These are phyloP conservation scores for Dolichoris vasculosae DNA, from an alignment of 1,140 invertebrate genomes.

Conservation along the genomic window DNA sequence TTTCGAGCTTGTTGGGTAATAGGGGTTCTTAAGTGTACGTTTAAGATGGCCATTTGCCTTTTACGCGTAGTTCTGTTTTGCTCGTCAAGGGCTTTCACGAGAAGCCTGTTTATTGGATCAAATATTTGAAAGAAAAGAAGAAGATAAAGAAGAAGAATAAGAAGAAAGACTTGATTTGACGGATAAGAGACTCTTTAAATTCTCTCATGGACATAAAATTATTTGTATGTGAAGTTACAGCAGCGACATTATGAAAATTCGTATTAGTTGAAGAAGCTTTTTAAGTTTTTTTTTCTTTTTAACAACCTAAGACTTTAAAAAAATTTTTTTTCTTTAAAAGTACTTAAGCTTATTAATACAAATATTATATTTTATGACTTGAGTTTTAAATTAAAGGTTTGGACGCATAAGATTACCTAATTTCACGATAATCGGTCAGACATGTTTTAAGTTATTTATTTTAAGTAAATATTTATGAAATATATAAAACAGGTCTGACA, in stretches of 20 bases:
- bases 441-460: too few relatives aligned
- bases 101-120: constrained; percentile 45
- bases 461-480: too few relatives aligned
- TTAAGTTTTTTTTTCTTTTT: neutral
- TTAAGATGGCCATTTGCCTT: constrained; percentile 46
- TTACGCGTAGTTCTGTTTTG: constrained; percentile 41
- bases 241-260: neutral
- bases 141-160: constrained; percentile 37
- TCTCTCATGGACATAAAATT: neutral
- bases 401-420: neutral
- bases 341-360: too few relatives aligned
- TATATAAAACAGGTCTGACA: too few relatives aligned
- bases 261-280: neutral
- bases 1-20: constrained; percentile 23
- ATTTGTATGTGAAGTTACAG: neutral
- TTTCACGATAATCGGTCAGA: neutral
- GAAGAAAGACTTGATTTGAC: constrained; percentile 11
- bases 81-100: constrained; percentile 29
- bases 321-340: neutral
- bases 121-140: constrained; percentile 38
- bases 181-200: constrained; percentile 6
- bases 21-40: constrained; percentile 30
- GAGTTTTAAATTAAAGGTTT: too few relatives aligned
- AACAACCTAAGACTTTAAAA: neutral
- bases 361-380: too few relatives aligned